A percentile compares a stretch with the other conserved stretches of the same genome.
Evolutionary conservation across 2,113 vertebrate genomes (phyloP).

Genomic region (Festucalex cinctus): DNA sequence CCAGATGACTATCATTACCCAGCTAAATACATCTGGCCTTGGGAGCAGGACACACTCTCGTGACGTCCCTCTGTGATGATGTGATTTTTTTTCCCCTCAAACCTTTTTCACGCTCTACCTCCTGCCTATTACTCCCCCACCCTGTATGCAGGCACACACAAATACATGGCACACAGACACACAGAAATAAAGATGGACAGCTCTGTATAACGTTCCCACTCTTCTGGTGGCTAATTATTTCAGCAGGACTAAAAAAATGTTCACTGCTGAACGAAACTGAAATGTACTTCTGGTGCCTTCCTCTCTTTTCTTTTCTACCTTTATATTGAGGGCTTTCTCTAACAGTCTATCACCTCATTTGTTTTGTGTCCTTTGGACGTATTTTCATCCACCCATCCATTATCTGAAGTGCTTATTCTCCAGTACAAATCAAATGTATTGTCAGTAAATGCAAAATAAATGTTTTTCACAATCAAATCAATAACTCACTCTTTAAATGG

Average conservation of each 20-base stretch:
- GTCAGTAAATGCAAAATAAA: too few relatives aligned
- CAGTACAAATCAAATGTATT: too few relatives aligned
- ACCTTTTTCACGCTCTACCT: conserved; percentile 65
- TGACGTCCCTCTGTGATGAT: conserved; percentile 54
- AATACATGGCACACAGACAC: conserved; percentile 17
- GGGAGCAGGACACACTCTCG: conserved; percentile 49
- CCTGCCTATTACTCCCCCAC: conserved; percentile 45
- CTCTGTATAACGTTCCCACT: conserved; percentile 39
- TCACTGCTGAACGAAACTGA: neutral
- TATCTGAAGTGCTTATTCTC: too few relatives aligned
- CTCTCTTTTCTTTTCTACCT: neutral
- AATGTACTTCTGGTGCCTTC: neutral
- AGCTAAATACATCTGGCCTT: conserved; percentile 72
- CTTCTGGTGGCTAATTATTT: conserved; percentile 57
- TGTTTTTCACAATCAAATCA: too few relatives aligned
- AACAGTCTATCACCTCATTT: conserved; percentile 28
- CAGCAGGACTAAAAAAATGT: conserved; percentile 3
- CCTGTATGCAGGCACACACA: conserved; percentile 30
- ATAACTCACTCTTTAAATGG: too few relatives aligned
- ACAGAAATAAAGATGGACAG: conserved; percentile 11
- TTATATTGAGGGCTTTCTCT: conserved; percentile 23
- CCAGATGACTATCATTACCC: conserved; percentile 71
- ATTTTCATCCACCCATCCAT: too few relatives aligned
- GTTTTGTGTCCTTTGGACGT: conserved; percentile 8
- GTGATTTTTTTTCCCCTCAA: conserved; percentile 55